A percentile compares a stretch with the other conserved stretches of the same genome.
Evolutionary conservation across 2,113 vertebrate species (phyloP).

Genomic region (Tenrec ecaudatus): DNA sequence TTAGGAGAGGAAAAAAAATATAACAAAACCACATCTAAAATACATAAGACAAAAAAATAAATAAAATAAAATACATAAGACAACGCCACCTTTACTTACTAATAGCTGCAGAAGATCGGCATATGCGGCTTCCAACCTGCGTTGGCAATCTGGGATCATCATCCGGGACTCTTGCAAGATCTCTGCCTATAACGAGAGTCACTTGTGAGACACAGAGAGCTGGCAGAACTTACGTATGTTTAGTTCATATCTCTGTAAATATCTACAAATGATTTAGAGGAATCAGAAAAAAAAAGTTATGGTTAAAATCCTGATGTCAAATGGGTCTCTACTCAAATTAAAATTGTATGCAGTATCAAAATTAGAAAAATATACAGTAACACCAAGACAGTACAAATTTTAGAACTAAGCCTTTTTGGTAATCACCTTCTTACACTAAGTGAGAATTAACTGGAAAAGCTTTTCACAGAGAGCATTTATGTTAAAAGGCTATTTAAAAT

Average conservation of each 20-base stretch:
- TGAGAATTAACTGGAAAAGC: slow-evolving; percentile 79
- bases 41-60: background rate
- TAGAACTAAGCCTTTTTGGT: slow-evolving; percentile 53
- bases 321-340: slow-evolving; percentile 47
- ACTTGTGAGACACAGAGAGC: background rate
- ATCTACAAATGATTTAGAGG: slow-evolving; percentile 13
- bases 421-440: slow-evolving; percentile 69
- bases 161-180: slow-evolving; percentile 96
- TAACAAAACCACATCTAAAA: background rate
- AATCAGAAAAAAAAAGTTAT: slow-evolving; percentile 54
- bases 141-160: slow-evolving; percentile 98
- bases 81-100: slow-evolving; percentile 87
- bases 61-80: background rate
- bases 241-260: slow-evolving; percentile 25
- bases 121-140: slow-evolving; percentile 92
- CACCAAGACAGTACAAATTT: slow-evolving; percentile 70
- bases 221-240: background rate
- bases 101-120: slow-evolving; percentile 92
- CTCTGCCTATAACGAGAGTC: slow-evolving; percentile 89
- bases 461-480: slow-evolving; percentile 79
- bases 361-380: slow-evolving; percentile 53
- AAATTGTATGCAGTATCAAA: slow-evolving; percentile 9
- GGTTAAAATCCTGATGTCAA: background rate
- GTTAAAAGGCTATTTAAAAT: slow-evolving; percentile 87
- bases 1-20: too few species aligned